Base-by-base conservation (phyloP, 2,113 vertebrate genomes). In the Istiophorus platypterus region DNA sequence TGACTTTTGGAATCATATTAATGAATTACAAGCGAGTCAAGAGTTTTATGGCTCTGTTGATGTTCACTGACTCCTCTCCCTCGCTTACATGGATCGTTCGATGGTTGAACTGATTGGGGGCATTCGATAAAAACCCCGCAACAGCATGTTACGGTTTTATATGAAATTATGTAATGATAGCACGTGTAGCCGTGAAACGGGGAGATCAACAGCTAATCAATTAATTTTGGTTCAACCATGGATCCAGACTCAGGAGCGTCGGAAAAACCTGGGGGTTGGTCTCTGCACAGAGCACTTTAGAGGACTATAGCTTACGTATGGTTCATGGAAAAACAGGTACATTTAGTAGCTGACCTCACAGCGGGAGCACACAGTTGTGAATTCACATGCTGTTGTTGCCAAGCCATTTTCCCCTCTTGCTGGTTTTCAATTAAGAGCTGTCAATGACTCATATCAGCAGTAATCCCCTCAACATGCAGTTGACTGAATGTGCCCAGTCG, bases 381-480 rank as follows among this genome's bases (percentile, higher is more conserved):
- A 84, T 77, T 75, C 70, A 54, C 70, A 77, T 54, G 80, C 75
- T 27, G 69, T 52, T 26, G 7, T 49, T 58, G 66, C 63, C 51
- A 63, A 54, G 73, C 74, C 58, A 63, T 82, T 76, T 88, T 42
- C 68, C 31, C 78, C n/a, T 76, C 90, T 71, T 69, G 90, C 85
- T 90, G 87, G 34, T 89, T 91, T 89, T 87, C 89, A 91, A 91
- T 93, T 91, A 92, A 76, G 45, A 83, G 37, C 73, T 58, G 82
- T 70, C 86, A 87, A 78, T 87, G 88, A 78, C 84, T 93, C 77
- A 83, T 74, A 90, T 89, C 88, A 76, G 70, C 37, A 1, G 61
- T 78, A 80, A 87, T 87, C 81, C 81, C 70, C 74, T 86, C 72
- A 81, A 85, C 85, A 80, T 66, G 78, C 41, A 72, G 80, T 64